A percentile compares a stretch with the other conserved stretches of the same genome.
phyloP scores from a whole-genome alignment of 2,113 vertebrate species.

The Acanthisitta chloris region DNA sequence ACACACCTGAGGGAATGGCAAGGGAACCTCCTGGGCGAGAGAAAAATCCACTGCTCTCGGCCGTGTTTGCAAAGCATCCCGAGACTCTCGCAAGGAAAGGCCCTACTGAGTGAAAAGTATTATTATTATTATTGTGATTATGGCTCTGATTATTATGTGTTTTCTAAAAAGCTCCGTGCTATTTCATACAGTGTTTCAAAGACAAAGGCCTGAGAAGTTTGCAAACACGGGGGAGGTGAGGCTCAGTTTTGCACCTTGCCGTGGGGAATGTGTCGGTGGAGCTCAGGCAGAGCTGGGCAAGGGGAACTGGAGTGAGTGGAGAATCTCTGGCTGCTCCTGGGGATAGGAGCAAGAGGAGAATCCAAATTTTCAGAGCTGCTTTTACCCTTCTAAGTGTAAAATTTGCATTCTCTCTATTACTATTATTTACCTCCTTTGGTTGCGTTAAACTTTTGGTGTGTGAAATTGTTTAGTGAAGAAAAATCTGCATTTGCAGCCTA shows the following conservation, averaged over 20 bases:
- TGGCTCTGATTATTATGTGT: not conserved
- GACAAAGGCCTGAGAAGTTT: slow-evolving; percentile 29
- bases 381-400: not conserved
- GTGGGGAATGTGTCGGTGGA: not conserved
- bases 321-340: not conserved
- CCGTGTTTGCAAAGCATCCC: not conserved
- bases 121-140: slow-evolving; percentile 43
- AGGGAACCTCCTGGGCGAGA: not conserved
- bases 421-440: fast-evolving
- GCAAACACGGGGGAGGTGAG: not conserved
- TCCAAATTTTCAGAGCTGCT: fast-evolving
- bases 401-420: not conserved
- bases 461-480: not conserved
- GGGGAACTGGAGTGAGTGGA: not conserved
- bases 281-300: not conserved
- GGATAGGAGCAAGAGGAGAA: not conserved
- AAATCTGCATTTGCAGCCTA: fast-evolving
- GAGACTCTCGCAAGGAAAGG: not conserved
- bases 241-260: not conserved
- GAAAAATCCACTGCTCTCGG: not conserved
- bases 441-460: not conserved
- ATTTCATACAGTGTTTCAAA: not conserved
- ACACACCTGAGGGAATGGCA: not conserved
- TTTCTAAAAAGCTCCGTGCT: not conserved
- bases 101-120: not conserved